Percentiles rank a stretch among this genome's conserved stretches.
phyloP scores from a whole-genome alignment of 2,888 invertebrate species.

The Hybos culiciformis region DNA sequence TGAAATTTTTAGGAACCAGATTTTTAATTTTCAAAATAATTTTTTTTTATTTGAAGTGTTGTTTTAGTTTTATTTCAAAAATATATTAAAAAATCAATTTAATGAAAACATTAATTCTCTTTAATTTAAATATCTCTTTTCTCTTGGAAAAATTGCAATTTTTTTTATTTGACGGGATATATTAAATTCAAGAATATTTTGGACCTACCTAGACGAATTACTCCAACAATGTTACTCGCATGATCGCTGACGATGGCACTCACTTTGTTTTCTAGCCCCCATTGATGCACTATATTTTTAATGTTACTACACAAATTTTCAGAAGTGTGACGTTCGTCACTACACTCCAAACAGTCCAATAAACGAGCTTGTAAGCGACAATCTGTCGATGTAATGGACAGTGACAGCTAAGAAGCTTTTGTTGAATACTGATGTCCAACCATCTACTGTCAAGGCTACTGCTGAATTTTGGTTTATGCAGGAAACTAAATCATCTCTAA shows the following conservation, averaged over 20 bases:
- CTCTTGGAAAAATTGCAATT: too few relatives aligned
- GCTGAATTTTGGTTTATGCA: not conserved
- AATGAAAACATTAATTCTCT: too few relatives aligned
- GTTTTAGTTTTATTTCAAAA: too few relatives aligned
- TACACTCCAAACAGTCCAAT: conserved; percentile 3
- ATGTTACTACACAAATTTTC: not conserved
- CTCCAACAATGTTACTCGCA: not conserved
- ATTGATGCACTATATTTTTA: not conserved
- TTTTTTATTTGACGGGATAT: too few relatives aligned
- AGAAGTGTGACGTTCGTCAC: not conserved
- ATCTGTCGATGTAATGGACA: conserved; percentile 8
- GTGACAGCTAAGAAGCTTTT: conserved; percentile 9
- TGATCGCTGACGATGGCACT: not conserved
- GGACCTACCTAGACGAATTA: not conserved
- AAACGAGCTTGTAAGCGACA: conserved; percentile 1
- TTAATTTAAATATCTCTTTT: too few relatives aligned
- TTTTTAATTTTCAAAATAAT: too few relatives aligned
- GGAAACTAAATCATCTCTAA: not conserved
- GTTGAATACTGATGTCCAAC: conserved; percentile 9
- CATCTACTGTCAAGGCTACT: conserved; percentile 3
- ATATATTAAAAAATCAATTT: too few relatives aligned
- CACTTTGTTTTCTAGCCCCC: not conserved
- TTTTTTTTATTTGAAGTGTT: too few relatives aligned
- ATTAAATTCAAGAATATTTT: too few relatives aligned
- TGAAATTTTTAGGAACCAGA: too few relatives aligned